phyloP scores from a whole-genome alignment of 2,888 invertebrate genomes.

The Bugulina stolonifera region DNA sequence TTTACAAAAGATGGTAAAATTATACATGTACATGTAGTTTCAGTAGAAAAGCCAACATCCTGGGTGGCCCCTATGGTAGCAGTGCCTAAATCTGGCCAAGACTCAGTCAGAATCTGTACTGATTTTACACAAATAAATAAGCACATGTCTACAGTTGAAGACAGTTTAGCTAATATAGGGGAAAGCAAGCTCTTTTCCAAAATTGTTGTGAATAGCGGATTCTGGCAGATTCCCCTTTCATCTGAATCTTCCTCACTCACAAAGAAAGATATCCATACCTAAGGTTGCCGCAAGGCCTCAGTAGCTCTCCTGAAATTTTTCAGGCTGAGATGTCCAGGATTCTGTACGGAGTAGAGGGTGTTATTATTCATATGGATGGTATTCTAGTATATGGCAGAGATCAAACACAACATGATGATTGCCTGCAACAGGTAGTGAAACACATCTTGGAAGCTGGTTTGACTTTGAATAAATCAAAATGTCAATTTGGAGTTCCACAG shows the following conservation, averaged over 20 bases:
- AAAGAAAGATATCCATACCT: not conserved
- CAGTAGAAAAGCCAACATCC: not conserved
- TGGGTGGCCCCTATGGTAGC: not conserved
- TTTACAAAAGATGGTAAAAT: not conserved
- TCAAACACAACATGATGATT: not conserved
- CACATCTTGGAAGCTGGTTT: not conserved
- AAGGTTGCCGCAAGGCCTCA: not conserved
- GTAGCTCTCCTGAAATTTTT: not conserved
- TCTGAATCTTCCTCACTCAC: not conserved
- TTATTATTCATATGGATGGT: not conserved
- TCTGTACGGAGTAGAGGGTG: not conserved
- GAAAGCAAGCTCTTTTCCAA: not conserved
- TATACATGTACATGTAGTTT: not conserved
- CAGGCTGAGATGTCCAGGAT: not conserved
- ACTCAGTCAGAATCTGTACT: not conserved
- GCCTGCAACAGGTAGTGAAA: not conserved
- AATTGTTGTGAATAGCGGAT: not conserved
- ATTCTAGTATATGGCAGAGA: not conserved
- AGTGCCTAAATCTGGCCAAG: not conserved
- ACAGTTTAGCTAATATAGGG: not conserved
- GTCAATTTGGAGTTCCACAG: not conserved
- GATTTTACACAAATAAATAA: constrained; percentile 3
- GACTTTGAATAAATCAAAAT: not conserved
- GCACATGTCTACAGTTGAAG: not conserved
- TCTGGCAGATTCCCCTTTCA: constrained; percentile 3